Base-by-base conservation (phyloP, 2,113 vertebrate species). In the Neolamprologus brichardi region DNA sequence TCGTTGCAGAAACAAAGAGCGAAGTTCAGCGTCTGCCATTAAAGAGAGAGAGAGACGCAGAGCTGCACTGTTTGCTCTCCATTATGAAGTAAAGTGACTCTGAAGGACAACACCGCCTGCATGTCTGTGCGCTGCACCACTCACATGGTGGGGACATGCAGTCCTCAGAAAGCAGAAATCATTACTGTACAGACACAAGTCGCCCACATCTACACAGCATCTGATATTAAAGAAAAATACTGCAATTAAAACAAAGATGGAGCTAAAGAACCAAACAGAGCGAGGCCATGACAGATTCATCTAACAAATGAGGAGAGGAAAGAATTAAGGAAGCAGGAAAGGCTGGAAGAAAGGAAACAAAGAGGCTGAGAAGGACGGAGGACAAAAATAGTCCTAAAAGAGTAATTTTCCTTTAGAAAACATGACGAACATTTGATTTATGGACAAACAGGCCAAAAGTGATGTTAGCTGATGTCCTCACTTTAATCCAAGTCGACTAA, bases 61-160 rank as follows among this genome's bases (percentile, higher is more conserved):
- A 49, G 72, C 72, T 51, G 72, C 72, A 53, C 54, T 44, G 82
- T 20, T 5, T 32, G 23, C 46, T 53, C 75, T 64, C 78, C 70
- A 64, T 88, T 82, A 84, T 87, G 30, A 79, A 70, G 84, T 67
- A 87, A 89, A 93, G 92, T 90, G 92, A 90, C 80, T 92, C 82
- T 87, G 91, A 93, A 93, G 91, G 91, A 90, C 91, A 81, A 77
- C 34, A 9, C 62, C 13, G 53, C 39, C 52, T 64, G 82, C 25
- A 78, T 84, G 77, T 37, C 23, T 49, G 54, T n/a, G n/a, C n/a
- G n/a, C n/a, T n/a, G n/a, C n/a, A n/a, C n/a, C n/a, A n/a, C n/a
- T n/a, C n/a, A n/a, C n/a, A n/a, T n/a, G n/a, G n/a, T 37, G 72
- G 44, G 72, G 44, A 49, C 44, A 30, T 30, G 44, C 70, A n/a